Conservation (phyloP, 2,888 invertebrate genomes). For the Cosmorhoe ocellata region DNA sequence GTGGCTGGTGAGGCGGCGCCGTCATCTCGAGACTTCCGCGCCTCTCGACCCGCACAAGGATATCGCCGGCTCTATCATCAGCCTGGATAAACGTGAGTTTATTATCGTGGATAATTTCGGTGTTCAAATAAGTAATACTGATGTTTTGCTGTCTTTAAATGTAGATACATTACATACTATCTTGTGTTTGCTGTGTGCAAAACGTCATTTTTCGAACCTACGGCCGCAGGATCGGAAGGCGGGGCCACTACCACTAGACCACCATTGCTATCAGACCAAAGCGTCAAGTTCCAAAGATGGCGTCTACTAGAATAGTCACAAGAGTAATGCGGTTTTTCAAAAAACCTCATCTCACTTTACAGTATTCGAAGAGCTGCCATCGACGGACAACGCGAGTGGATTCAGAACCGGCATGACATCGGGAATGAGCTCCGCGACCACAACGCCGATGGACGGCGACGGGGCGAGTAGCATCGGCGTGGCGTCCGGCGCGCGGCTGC, state of each 20-base stretch:
- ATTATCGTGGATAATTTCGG: no score
- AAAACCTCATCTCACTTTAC: slow-evolving; percentile 30
- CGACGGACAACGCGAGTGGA: slow-evolving; percentile 77
- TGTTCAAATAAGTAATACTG: no score
- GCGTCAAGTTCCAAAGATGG: no score
- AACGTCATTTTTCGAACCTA: no score
- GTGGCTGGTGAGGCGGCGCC: slow-evolving; percentile 92
- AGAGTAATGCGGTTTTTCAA: no score
- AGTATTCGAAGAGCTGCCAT: slow-evolving; percentile 90
- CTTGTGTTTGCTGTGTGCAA: no score
- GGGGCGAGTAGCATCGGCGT: slow-evolving; percentile 28
- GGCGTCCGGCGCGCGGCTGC: slow-evolving; percentile 45
- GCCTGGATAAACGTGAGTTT: slow-evolving; percentile 89
- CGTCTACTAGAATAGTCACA: no score
- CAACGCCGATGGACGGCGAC: slow-evolving; percentile 61
- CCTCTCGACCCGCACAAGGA: slow-evolving; percentile 84
- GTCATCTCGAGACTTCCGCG: slow-evolving; percentile 82
- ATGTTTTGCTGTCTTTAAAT: no score
- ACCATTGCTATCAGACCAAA: no score
- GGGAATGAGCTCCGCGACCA: slow-evolving; percentile 65
- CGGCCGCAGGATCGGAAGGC: no score
- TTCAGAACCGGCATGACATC: slow-evolving; percentile 69
- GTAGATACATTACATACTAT: no score
- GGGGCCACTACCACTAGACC: no score
- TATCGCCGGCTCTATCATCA: slow-evolving; percentile 90